Evolutionary conservation across 2,888 invertebrate genomes (phyloP).

Genomic region (Steromphala cineraria): DNA sequence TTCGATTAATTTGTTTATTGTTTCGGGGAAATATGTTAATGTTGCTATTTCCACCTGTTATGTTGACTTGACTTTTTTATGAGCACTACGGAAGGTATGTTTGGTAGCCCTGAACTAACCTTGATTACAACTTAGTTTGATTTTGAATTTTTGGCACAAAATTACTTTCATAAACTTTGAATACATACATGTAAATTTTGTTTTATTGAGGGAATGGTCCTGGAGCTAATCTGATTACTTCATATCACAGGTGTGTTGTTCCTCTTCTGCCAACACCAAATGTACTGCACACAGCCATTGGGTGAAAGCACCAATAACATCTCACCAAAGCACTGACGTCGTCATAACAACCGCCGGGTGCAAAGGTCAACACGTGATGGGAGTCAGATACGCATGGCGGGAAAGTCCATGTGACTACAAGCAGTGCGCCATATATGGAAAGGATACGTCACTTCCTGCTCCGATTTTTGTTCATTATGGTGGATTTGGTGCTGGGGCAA

Average conservation of each 20-base stretch:
- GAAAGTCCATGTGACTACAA: slow-evolving; percentile 42
- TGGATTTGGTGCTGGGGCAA: not conserved
- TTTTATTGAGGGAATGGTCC: no score
- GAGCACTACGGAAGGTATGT: no score
- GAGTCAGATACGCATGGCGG: slow-evolving; percentile 47
- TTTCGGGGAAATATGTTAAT: no score
- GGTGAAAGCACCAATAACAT: slow-evolving; percentile 24
- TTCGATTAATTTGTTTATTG: no score
- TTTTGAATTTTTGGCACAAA: no score
- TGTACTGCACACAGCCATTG: not conserved
- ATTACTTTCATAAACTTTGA: no score
- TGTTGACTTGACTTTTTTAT: no score
- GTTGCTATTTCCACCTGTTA: no score
- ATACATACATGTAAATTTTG: no score
- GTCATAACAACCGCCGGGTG: slow-evolving; percentile 25
- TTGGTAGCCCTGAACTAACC: no score
- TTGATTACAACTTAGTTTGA: no score
- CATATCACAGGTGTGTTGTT: slow-evolving; percentile 13
- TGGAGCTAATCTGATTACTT: not conserved
- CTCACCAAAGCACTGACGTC: not conserved
- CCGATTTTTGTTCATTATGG: slow-evolving; percentile 34
- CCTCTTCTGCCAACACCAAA: not conserved
- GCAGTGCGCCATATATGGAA: slow-evolving; percentile 43
- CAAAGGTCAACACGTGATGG: not conserved
- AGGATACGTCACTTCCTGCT: slow-evolving; percentile 43